Base-by-base conservation (phyloP, 2,888 invertebrate genomes). In the Acrobasis consociella region DNA sequence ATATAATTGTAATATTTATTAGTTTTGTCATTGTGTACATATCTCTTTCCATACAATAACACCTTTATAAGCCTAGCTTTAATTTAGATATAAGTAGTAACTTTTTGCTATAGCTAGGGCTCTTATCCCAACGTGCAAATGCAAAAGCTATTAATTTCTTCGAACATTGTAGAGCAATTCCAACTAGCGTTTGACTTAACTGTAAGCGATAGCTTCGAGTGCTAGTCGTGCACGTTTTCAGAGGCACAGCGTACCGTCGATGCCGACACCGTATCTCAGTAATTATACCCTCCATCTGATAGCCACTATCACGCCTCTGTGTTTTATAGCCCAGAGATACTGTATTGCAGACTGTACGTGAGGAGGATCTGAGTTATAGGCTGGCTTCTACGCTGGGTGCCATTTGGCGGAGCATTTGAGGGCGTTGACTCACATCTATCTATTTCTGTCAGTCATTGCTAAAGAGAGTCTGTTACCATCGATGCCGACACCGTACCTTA, bases 241-340 rank as follows among this genome's bases (percentile, higher is more conserved):
- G 56, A 42, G 42, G 56, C 56, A 42, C 56, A 46, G 39, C 42
- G 56, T 42, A 42, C 17, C 16, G 56, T 56, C 46, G 13, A 46
- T 42, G 13, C 56, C 22, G 11, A 38, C 53, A 55, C 53, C 38
- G 10, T 56, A 56, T 56, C 56, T 42, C 42, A 8, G 42, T 56
- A 56, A 56, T 42, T 56, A 56, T 42, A 42, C 39, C 37, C 42
- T 56, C 56, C 22, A 56, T 56, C 56, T 56, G 42, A 46, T 56
- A 56, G 13, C 13, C 17, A 39, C 22, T 56, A 56, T 56, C 56
- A 56, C 56, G 56, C 56, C 42, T 39, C 11, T 7, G 42, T 56
- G 56, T 56, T 56, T 56, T 42, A 42, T 56, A 17, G 42, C 56
- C 13, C 1, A n/a, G 13, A 46, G 56, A 11, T 9, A 55, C 31